Percentiles rank a stretch among this genome's conserved stretches.
Conservation (phyloP, 2,797 vertebrate genomes). For the Gymnopithys bicolor region DNA sequence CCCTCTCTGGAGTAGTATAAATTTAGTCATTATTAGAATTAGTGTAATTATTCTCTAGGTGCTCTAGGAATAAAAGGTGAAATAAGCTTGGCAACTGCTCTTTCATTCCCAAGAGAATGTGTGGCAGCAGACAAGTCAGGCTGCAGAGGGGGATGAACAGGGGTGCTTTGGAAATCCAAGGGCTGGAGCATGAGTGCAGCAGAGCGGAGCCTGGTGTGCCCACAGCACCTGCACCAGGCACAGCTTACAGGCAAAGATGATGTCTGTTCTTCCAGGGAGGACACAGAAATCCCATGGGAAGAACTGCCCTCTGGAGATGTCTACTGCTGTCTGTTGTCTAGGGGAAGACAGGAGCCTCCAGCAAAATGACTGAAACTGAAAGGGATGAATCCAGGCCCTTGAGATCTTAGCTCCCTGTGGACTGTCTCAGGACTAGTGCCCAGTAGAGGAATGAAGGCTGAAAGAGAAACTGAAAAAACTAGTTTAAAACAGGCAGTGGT, state of each 20-base stretch:
- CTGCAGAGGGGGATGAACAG: not conserved
- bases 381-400: not conserved
- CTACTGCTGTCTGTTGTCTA: not conserved
- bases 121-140: not conserved
- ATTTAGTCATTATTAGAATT: constrained; percentile 53
- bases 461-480: not conserved
- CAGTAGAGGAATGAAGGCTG: not conserved
- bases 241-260: not conserved
- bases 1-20: constrained; percentile 4
- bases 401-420: not conserved
- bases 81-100: not conserved
- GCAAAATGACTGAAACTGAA: not conserved
- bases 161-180: not conserved
- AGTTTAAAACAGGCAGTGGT: not conserved
- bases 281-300: not conserved
- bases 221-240: accelerated
- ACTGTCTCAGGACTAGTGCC: not conserved
- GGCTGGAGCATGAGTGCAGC: not conserved
- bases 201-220: accelerated
- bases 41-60: constrained; percentile 38
- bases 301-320: not conserved
- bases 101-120: not conserved
- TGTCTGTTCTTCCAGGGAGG: not conserved
- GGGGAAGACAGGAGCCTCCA: not conserved
- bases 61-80: constrained; percentile 50